These are phyloP conservation scores for Biston stratarius DNA, from an alignment of 2,888 invertebrate genomes.

Conservation along the genomic window DNA sequence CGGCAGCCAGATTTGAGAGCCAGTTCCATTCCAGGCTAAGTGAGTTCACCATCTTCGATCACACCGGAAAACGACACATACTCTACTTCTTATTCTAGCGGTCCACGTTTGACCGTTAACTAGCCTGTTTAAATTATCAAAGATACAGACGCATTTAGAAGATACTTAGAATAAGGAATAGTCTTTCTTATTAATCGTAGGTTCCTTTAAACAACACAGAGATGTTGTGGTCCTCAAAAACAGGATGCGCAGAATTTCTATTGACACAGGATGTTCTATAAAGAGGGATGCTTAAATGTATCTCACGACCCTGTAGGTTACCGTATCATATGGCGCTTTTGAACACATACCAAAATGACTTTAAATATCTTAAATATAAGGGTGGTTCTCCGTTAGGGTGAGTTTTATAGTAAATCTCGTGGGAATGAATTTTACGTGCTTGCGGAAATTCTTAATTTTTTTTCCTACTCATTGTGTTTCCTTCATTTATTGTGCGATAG, in stretches of 20 bases:
- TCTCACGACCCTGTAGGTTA: constrained; percentile 81
- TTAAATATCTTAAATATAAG: constrained; percentile 16
- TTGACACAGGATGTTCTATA: constrained; percentile 71
- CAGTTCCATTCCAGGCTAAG: too few relatives aligned
- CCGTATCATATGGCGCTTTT: constrained; percentile 60
- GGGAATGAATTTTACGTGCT: constrained; percentile 77
- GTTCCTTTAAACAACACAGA: neutral
- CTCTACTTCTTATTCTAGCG: too few relatives aligned
- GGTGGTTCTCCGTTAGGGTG: constrained; percentile 29
- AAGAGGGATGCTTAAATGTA: constrained; percentile 82
- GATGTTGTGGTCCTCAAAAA: constrained; percentile 40
- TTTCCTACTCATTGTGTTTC: constrained; percentile 50
- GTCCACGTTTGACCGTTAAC: neutral
- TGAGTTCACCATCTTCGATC: too few relatives aligned
- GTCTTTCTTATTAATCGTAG: too few relatives aligned
- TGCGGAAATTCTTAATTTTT: constrained; percentile 71
- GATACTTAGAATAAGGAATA: too few relatives aligned
- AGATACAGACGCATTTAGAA: too few relatives aligned
- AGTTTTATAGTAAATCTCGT: constrained; percentile 59
- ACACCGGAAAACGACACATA: too few relatives aligned
- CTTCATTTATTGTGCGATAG: constrained; percentile 40
- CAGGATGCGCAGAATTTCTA: constrained; percentile 74
- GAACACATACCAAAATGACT: constrained; percentile 29
- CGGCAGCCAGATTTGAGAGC: too few relatives aligned
- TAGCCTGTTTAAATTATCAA: too few relatives aligned